These are phyloP conservation scores for Vollenhovia emeryi DNA, from an alignment of 1,140 invertebrate species.

Conservation along the genomic window DNA sequence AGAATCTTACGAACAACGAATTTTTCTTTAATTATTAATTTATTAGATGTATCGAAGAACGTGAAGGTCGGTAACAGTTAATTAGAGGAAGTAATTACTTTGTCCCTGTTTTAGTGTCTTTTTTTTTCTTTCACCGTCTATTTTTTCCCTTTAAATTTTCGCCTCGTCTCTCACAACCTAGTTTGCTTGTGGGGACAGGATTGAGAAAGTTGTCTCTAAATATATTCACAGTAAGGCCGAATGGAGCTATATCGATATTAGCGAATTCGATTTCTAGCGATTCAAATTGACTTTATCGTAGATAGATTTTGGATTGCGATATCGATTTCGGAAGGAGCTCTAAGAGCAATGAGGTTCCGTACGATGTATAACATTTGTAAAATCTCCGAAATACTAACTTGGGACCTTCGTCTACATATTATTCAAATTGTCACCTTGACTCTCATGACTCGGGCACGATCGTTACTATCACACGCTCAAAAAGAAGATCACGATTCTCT, in stretches of 20 bases:
- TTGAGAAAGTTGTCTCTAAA: not conserved
- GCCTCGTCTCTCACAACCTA: conserved; percentile 1
- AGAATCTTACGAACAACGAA: conserved; percentile 60
- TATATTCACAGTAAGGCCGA: not conserved
- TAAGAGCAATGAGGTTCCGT: not conserved
- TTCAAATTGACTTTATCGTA: conserved; percentile 9
- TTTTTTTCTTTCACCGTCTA: not conserved
- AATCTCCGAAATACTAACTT: conserved; percentile 16
- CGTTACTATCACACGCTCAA: not conserved
- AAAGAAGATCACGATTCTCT: conserved; percentile 36
- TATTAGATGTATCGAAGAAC: conserved; percentile 63
- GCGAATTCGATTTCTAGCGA: not conserved
- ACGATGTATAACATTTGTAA: conserved; percentile 2
- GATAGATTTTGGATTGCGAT: conserved; percentile 13
- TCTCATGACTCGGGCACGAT: not conserved
- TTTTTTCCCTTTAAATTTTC: conserved; percentile 7
- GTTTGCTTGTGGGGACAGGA: not conserved
- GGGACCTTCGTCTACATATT: not conserved
- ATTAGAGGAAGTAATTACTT: conserved; percentile 46
- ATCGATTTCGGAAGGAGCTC: not conserved
- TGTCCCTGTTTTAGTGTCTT: not conserved
- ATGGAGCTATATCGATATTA: conserved; percentile 15
- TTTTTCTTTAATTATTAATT: conserved; percentile 62
- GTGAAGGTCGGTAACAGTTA: conserved; percentile 60
- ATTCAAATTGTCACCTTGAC: conserved; percentile 1